Percentiles rank a stretch among this genome's conserved stretches.
phyloP scores from a whole-genome alignment of 37 sponge, comb jelly and placozoan genomes.

The Crambe crambe region DNA sequence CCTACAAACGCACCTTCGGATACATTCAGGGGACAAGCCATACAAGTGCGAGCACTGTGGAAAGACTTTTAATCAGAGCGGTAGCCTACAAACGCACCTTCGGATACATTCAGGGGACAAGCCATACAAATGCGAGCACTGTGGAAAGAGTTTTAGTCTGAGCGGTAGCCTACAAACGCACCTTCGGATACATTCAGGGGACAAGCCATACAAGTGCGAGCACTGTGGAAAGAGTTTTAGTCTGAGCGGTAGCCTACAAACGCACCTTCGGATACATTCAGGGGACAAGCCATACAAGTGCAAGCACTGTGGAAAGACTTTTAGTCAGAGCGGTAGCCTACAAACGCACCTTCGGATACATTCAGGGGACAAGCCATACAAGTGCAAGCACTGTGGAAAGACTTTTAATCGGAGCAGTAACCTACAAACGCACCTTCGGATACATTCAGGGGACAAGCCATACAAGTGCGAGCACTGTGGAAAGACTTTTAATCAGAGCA shows the following conservation, averaged over 20 bases:
- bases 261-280: constrained; percentile 35
- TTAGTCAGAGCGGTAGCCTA: constrained; percentile 46
- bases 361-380: constrained; percentile 74
- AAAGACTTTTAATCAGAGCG: constrained; percentile 39
- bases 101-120: constrained; percentile 77
- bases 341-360: constrained; percentile 27
- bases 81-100: constrained; percentile 49
- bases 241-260: constrained; percentile 44
- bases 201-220: constrained; percentile 54
- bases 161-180: constrained; percentile 1
- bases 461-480: constrained; percentile 47
- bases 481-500: constrained; percentile 3
- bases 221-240: constrained; percentile 51
- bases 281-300: constrained; percentile 25
- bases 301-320: constrained; percentile 18
- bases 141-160: constrained; percentile 12
- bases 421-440: constrained; percentile 56
- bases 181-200: constrained; percentile 38
- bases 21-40: constrained; percentile 19
- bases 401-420: constrained; percentile 30
- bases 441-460: constrained; percentile 82
- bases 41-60: constrained; percentile 65
- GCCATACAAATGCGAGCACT: constrained; percentile 54
- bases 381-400: constrained; percentile 67
- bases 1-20: constrained; percentile 21